Percentiles rank a stretch among this genome's conserved stretches.
phyloP scores from a whole-genome alignment of 92 coral and sea anemone genomes.

The Porites evermanni region DNA sequence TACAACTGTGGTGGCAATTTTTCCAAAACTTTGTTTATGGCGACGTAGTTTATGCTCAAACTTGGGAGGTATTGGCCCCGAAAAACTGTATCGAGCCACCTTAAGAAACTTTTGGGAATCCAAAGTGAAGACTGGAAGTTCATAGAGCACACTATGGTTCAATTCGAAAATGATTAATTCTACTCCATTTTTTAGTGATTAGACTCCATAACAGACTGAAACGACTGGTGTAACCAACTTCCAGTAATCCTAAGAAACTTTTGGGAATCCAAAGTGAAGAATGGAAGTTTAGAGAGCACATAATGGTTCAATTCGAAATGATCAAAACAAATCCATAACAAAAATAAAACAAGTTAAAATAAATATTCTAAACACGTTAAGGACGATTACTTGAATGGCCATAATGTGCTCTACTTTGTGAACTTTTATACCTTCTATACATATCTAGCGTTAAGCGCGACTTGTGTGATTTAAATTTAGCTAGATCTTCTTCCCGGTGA shows the following conservation, averaged over 20 bases:
- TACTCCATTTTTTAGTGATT: too few species aligned
- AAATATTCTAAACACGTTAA: not conserved
- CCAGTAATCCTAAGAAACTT: not conserved
- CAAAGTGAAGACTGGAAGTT: constrained; percentile 10
- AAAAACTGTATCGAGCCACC: too few species aligned
- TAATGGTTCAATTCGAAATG: not conserved
- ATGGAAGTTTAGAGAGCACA: constrained; percentile 23
- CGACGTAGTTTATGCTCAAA: too few species aligned
- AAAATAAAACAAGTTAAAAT: not conserved
- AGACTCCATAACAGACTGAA: too few species aligned
- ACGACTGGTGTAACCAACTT: too few species aligned
- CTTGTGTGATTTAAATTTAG: constrained; percentile 31
- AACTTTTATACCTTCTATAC: too few species aligned
- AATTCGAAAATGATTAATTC: not conserved
- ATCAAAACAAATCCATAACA: not conserved
- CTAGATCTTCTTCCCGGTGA: constrained; percentile 50
- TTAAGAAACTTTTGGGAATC: not conserved
- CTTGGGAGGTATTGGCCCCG: too few species aligned
- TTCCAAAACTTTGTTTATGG: too few species aligned
- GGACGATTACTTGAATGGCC: constrained; percentile 1
- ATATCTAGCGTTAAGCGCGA: not conserved
- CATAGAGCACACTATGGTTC: not conserved
- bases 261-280: not conserved
- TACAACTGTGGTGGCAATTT: too few species aligned
- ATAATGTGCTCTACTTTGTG: not conserved